These are phyloP conservation scores for Oegoconia quadripuncta DNA, from an alignment of 2,888 invertebrate genomes.

Conservation along the genomic window DNA sequence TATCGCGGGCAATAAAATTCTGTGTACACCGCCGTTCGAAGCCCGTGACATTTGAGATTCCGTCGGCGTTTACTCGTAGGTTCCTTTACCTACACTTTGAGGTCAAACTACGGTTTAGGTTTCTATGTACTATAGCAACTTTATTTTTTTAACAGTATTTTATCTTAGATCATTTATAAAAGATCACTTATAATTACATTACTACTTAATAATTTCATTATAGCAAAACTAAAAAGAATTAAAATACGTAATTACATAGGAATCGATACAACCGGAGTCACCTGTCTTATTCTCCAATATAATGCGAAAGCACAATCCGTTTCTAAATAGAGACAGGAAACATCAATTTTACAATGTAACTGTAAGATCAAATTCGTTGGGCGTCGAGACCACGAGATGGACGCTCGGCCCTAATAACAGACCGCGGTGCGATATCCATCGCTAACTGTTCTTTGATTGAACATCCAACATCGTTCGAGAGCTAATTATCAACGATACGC, in stretches of 20 bases:
- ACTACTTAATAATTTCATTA: no score
- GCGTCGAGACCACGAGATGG: slow-evolving; percentile 39
- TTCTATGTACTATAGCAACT: no score
- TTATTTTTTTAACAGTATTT: no score
- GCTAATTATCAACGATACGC: slow-evolving; percentile 50
- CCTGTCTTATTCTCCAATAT: slow-evolving; percentile 1
- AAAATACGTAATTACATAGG: no score
- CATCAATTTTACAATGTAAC: slow-evolving; percentile 44
- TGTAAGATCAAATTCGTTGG: slow-evolving; percentile 50
- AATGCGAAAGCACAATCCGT: slow-evolving; percentile 8
- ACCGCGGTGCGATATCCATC: slow-evolving; percentile 56
- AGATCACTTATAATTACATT: no score
- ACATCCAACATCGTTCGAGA: slow-evolving; percentile 41
- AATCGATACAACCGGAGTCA: neutral
- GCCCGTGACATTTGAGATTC: slow-evolving; percentile 29
- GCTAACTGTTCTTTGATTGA: slow-evolving; percentile 66
- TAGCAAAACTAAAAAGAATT: no score
- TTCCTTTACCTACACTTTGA: slow-evolving; percentile 6
- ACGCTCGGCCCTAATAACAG: slow-evolving; percentile 57
- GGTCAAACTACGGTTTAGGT: slow-evolving; percentile 8
- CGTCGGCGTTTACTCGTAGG: slow-evolving; percentile 21
- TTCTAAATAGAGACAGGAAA: slow-evolving; percentile 19
- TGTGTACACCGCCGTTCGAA: slow-evolving; percentile 13
- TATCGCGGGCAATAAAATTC: slow-evolving; percentile 27
- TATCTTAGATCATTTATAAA: no score